These are phyloP conservation scores for Phaethon lepturus DNA, from an alignment of 2,113 vertebrate genomes.

Conservation along the genomic window DNA sequence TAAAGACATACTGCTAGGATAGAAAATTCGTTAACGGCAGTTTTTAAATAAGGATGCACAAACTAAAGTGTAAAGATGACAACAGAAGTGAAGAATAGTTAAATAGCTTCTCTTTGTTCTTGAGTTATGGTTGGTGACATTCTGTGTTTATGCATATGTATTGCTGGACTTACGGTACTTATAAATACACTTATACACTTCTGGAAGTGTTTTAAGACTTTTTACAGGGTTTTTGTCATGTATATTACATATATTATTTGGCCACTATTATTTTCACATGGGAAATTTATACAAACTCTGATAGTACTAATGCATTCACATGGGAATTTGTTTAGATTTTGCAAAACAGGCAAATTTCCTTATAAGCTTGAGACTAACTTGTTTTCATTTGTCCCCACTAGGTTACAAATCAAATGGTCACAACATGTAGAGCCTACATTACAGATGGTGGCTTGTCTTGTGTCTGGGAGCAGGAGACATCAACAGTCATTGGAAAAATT, in stretches of 20 bases:
- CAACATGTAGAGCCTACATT: slow-evolving; percentile 84
- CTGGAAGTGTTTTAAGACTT: background rate
- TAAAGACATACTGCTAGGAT: background rate
- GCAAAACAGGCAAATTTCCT: background rate
- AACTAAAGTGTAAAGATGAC: background rate
- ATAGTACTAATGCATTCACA: background rate
- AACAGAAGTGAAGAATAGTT: background rate
- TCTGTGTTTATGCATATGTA: background rate
- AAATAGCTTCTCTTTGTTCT: background rate
- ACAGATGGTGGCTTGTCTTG: slow-evolving; percentile 74
- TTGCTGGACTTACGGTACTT: background rate
- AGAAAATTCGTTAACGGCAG: background rate
- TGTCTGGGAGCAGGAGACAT: slow-evolving; percentile 85
- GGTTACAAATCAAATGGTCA: slow-evolving; percentile 90
- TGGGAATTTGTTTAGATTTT: background rate
- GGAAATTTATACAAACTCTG: background rate
- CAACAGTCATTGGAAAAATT: slow-evolving; percentile 81
- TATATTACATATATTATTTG: background rate
- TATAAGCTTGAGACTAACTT: background rate
- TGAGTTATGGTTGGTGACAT: background rate
- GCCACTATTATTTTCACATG: background rate
- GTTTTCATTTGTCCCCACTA: slow-evolving; percentile 44
- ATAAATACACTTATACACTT: background rate
- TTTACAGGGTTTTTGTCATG: background rate
- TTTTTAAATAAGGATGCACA: background rate